Conservation (phyloP, 2,797 vertebrate species). For the Cossypha niveicapilla region DNA sequence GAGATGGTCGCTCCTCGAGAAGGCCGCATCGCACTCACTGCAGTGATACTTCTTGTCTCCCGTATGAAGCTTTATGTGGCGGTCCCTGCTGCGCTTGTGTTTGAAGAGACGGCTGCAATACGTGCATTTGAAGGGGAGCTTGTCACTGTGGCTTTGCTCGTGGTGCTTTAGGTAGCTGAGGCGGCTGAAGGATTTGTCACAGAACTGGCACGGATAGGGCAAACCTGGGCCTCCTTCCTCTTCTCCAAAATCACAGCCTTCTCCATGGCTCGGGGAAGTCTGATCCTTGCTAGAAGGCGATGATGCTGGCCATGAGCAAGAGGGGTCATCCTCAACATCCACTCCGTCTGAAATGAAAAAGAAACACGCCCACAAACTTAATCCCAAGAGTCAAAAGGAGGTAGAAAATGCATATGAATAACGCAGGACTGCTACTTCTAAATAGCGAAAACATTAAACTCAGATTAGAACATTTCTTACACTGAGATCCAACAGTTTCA, state of each 20-base stretch:
- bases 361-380: neutral
- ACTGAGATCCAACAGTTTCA: slow-evolving; percentile 27
- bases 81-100: slow-evolving; percentile 96
- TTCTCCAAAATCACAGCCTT: slow-evolving; percentile 96
- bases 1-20: slow-evolving; percentile 97
- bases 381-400: neutral
- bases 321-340: slow-evolving; percentile 96
- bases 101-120: slow-evolving; percentile 98
- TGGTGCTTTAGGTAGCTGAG: slow-evolving; percentile 98
- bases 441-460: neutral
- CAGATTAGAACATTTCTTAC: neutral
- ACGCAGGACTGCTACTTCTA: neutral
- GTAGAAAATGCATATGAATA: neutral
- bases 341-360: slow-evolving; percentile 83
- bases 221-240: slow-evolving; percentile 93
- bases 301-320: slow-evolving; percentile 96
- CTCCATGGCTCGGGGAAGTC: slow-evolving; percentile 93
- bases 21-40: slow-evolving; percentile 93
- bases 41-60: slow-evolving; percentile 99
- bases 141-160: slow-evolving; percentile 98
- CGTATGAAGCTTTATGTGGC: slow-evolving; percentile 97
- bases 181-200: slow-evolving; percentile 97
- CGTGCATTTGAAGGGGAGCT: slow-evolving; percentile 96
- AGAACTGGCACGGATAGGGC: slow-evolving; percentile 98
- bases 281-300: slow-evolving; percentile 99